A percentile compares a stretch with the other conserved stretches of the same genome.
Conservation (phyloP, 2,113 vertebrate species). For the Chloropsis hardwickii region DNA sequence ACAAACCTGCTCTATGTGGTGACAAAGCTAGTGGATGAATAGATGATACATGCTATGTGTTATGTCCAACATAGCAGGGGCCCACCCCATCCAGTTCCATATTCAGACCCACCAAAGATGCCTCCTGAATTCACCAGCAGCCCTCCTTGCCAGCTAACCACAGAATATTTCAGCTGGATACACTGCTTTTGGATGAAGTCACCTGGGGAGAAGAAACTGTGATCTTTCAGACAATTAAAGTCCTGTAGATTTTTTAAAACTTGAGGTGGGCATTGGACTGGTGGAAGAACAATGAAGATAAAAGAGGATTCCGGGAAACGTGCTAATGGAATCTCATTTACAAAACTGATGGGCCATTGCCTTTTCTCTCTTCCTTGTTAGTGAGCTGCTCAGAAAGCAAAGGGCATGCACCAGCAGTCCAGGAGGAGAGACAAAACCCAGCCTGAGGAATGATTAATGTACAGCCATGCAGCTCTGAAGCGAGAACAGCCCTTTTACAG, state of each 20-base stretch:
- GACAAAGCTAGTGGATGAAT: background rate
- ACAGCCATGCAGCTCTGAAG: background rate
- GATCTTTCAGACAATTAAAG: background rate
- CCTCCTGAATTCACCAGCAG: background rate
- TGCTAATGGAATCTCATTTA: background rate
- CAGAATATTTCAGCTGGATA: background rate
- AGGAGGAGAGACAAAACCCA: background rate
- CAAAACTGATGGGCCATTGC: background rate
- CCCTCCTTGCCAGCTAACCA: background rate
- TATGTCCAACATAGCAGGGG: background rate
- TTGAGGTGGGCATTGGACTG: background rate
- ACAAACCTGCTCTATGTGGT: background rate
- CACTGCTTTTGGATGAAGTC: background rate
- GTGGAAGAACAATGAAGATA: background rate
- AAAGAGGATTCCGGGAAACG: background rate
- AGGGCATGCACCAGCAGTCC: background rate
- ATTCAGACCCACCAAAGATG: background rate
- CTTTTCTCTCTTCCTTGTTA: background rate
- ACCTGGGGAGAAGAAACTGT: background rate
- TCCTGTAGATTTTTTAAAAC: background rate
- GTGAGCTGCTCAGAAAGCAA: background rate
- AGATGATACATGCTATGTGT: fast-evolving
- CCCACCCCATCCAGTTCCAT: background rate
- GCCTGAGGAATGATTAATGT: background rate
- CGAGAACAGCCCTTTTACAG: background rate